Evolutionary conservation across 2,888 invertebrate species (phyloP).

Genomic region (Fissipunctia ypsillon): DNA sequence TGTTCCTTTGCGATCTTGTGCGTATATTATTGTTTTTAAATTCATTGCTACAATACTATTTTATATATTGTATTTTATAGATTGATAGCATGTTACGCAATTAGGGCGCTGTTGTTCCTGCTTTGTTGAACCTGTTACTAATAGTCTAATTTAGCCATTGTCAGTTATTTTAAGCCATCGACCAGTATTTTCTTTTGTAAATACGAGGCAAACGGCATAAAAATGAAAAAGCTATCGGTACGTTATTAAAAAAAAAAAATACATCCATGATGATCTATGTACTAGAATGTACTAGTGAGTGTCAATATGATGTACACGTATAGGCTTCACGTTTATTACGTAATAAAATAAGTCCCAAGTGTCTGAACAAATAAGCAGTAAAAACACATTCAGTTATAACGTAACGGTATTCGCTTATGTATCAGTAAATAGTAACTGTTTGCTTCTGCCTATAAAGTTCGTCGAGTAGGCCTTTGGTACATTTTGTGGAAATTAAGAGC

Average conservation of each 20-base stretch:
- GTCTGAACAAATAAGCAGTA: slow-evolving; percentile 53
- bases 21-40: no score
- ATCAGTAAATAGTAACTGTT: slow-evolving; percentile 47
- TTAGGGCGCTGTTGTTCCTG: no score
- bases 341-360: slow-evolving; percentile 41
- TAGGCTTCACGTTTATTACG: slow-evolving; percentile 31
- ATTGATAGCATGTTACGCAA: no score
- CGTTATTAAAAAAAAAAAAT: background rate
- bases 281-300: slow-evolving; percentile 17
- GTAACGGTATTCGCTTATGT: slow-evolving; percentile 37
- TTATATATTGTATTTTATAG: no score
- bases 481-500: slow-evolving; percentile 38
- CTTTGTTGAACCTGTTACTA: background rate
- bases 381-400: slow-evolving; percentile 47
- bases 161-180: background rate
- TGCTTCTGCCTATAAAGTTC: slow-evolving; percentile 46
- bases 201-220: background rate
- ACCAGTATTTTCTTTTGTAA: background rate
- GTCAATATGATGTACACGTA: slow-evolving; percentile 32
- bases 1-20: no score
- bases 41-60: no score
- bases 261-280: background rate
- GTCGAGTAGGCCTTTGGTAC: slow-evolving; percentile 18
- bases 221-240: background rate
- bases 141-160: background rate